A percentile compares a stretch with the other conserved stretches of the same genome.
phyloP scores from a whole-genome alignment of 2,888 invertebrate genomes.

The Eupithecia vulgata region DNA sequence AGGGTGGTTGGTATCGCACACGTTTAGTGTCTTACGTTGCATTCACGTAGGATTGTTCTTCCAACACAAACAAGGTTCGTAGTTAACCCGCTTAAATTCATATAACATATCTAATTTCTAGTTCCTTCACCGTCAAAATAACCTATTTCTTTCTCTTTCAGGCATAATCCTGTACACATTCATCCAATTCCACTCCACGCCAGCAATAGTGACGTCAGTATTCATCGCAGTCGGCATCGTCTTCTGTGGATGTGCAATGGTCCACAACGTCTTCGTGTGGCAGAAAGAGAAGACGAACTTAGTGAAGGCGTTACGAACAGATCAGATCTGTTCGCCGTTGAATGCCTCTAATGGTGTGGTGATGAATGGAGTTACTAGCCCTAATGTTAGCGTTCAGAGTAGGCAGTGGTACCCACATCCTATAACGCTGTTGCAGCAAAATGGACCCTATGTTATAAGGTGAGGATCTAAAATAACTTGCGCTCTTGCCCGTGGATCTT shows the following conservation, averaged over 20 bases:
- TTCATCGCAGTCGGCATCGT: constrained; percentile 95
- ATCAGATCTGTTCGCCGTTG: constrained; percentile 61
- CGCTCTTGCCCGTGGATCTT: too few relatives aligned
- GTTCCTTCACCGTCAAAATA: background rate
- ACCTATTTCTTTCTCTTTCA: constrained; percentile 69
- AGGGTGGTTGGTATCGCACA: too few relatives aligned
- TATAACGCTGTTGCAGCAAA: constrained; percentile 77
- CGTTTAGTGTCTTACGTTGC: too few relatives aligned
- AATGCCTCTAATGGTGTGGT: constrained; percentile 72
- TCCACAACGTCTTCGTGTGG: constrained; percentile 97
- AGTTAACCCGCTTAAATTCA: too few relatives aligned
- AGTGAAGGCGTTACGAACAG: constrained; percentile 85
- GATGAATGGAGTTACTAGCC: constrained; percentile 59
- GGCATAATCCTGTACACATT: constrained; percentile 96
- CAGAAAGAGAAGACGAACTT: constrained; percentile 95
- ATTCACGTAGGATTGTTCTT: too few relatives aligned
- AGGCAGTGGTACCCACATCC: constrained; percentile 74
- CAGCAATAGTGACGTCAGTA: constrained; percentile 95
- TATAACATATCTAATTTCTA: too few relatives aligned
- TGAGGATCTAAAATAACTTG: constrained; percentile 46
- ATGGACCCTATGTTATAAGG: constrained; percentile 85
- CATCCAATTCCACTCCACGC: constrained; percentile 95
- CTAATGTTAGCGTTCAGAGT: constrained; percentile 74
- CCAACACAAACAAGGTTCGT: too few relatives aligned
- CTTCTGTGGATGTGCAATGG: constrained; percentile 96